Base-by-base conservation (phyloP, 2,797 vertebrate species). In the Buphagus erythrorhynchus region DNA sequence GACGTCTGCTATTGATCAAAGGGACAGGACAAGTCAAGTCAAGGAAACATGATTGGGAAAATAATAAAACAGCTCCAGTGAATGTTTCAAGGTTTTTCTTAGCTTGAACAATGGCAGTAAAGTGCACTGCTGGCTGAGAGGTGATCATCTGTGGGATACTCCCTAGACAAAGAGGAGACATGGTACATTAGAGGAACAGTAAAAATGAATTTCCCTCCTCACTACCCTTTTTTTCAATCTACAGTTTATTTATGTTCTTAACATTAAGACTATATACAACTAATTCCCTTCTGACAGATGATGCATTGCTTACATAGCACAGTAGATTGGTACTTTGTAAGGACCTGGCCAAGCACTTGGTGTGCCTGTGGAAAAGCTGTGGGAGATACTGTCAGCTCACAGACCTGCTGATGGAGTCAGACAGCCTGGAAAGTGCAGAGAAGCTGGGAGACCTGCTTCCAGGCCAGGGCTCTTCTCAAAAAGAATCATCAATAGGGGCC, bases 11-110 rank as follows among this genome's bases (percentile, higher is more conserved):
- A 91, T 95, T 93, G 96, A 96, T 96, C 79, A 94, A 96, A 95
- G 73, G 62, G 57, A 93, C 58, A 86, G 66, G 58, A 83, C 62
- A 90, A 94, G 68, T 69, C 55, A 95, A 96, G 81, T 74, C 93
- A 96, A 91, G 75, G 78, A 92, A 96, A 96, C 66, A 74, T 73
- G 76, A 96, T 52, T 77, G 85, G 87, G 68, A 93, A 96, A 94
- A 91, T 95, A 96, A 95, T 91, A 95, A 94, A 96, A 61, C 72
- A 81, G 33, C 16, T 31, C 17, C 52, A 68, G 38, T 77, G 33
- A 74, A 93, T 48, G 49, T 77, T 91, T 94, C 86, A 92, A 93
- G 61, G 62, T 55, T 92, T 91, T 87, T 68, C 46, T 90, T 90
- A 83, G 65, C 22, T 65, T 78, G 61, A 87, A 49, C 10, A 14